Base-by-base conservation (phyloP, 2,888 invertebrate genomes). In the Acrobasis suavella region DNA sequence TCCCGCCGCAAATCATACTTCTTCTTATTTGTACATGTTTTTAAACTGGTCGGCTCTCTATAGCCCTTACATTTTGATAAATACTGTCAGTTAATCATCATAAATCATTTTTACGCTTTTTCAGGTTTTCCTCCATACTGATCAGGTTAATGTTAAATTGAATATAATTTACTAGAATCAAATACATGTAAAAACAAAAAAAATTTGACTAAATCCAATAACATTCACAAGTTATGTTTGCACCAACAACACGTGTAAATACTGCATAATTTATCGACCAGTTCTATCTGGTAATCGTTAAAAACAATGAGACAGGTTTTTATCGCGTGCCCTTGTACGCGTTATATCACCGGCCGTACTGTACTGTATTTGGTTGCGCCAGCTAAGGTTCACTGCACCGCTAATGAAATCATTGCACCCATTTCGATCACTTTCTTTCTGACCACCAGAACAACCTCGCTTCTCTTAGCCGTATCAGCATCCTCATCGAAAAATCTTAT, bases 381-480 rank as follows among this genome's bases (percentile, higher is more conserved):
- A 76, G 77, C 74, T 72, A 77, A 80, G 78, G 85, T 85, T 89
- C 87, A 86, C 71, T 84, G 85, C 77, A 82, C 86, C 83, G 73
- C 69, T 73, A 70, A 75, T 71, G 75, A 71, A 76, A 65, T 76
- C 80, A 71, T 72, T 74, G 75, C 76, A 54, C 73, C 69, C 69
- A 65, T 72, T 73, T 67, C 71, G 64, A 71, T 72, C 65, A 64
- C 64, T 65, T 64, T 67, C 63, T 52, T 62, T 56, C 56, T 63
- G n/a, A 14, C 14, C n/a, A 14, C n/a, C 54, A 54, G 14, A 38
- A 14, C 1, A 3, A 0, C 46, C 14, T 46, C 46, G 46, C 46
- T n/a, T 46, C 46, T 14, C 46, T 46, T n/a, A 46, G 46, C 46
- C n/a, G 10, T 46, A 46, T n/a, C n/a, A 46, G 46, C 46, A 46